Evolutionary conservation across 1,140 invertebrate genomes (phyloP).

Genomic region (Eumeta japonica): DNA sequence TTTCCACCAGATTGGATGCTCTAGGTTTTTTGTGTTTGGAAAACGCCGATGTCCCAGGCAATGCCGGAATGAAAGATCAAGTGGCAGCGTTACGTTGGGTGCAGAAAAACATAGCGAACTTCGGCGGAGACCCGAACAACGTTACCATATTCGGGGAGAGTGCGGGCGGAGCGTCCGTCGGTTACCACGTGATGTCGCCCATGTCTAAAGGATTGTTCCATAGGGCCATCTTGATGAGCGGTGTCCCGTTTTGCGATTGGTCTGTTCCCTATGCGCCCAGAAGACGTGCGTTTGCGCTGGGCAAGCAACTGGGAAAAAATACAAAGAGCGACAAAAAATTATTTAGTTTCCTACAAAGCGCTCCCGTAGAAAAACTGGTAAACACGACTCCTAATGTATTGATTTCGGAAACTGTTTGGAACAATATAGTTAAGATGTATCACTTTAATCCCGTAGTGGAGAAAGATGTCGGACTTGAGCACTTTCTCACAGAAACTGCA

Average conservation of each 20-base stretch:
- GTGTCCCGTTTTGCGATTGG: conserved; percentile 14
- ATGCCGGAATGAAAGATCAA: conserved; percentile 64
- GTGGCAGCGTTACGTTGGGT: conserved; percentile 62
- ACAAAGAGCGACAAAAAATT: conserved; percentile 33
- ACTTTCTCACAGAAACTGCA: conserved; percentile 33
- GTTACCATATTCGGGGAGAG: conserved; percentile 62
- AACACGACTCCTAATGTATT: conserved; percentile 21
- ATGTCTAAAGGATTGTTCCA: conserved; percentile 58
- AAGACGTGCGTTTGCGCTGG: conserved; percentile 26
- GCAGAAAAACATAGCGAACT: conserved; percentile 57
- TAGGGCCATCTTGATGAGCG: conserved; percentile 27
- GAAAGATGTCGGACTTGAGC: conserved; percentile 32
- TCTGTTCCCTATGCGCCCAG: conserved; percentile 8
- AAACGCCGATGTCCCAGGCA: conserved; percentile 51
- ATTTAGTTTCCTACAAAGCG: conserved; percentile 45
- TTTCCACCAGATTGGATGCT: too few relatives aligned
- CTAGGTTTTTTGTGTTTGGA: conserved; percentile 55
- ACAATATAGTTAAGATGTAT: conserved; percentile 24
- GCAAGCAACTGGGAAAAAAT: conserved; percentile 28
- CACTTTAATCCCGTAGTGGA: conserved; percentile 41
- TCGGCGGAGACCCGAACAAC: conserved; percentile 62
- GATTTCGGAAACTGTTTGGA: conserved; percentile 18
- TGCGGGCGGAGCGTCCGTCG: conserved; percentile 54
- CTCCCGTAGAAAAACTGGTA: conserved; percentile 38
- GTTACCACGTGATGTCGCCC: conserved; percentile 58